phyloP scores from a whole-genome alignment of 2,888 invertebrate species.

The Notodonta dromedarius region DNA sequence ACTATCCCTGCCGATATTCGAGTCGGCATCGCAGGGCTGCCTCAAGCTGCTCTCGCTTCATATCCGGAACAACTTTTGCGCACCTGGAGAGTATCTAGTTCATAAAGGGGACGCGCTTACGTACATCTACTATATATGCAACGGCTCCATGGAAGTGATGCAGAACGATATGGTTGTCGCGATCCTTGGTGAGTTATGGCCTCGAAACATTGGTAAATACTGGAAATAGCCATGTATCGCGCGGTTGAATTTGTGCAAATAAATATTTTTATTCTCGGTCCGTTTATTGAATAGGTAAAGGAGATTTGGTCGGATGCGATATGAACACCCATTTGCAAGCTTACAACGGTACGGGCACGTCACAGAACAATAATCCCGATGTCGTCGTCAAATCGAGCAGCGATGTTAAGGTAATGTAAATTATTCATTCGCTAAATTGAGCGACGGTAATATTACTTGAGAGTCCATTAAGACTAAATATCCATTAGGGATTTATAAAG shows the following conservation, averaged over 20 bases:
- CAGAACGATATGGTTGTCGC: conserved; percentile 98
- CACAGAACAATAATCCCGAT: conserved; percentile 87
- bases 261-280: conserved; percentile 11
- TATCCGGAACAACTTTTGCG: conserved; percentile 97
- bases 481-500: background rate
- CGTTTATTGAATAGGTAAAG: conserved; percentile 89
- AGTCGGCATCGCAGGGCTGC: conserved; percentile 97
- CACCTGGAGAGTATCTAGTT: conserved; percentile 97
- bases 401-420: conserved; percentile 89
- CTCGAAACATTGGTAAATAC: background rate
- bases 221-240: background rate
- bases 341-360: conserved; percentile 84
- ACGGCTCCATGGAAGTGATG: conserved; percentile 98
- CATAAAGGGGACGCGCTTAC: conserved; percentile 97
- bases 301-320: conserved; percentile 97
- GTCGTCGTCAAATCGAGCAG: conserved; percentile 96
- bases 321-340: conserved; percentile 92
- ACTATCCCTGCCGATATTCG: conserved; percentile 96
- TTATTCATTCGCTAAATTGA: conserved; percentile 18
- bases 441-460: background rate
- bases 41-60: conserved; percentile 95
- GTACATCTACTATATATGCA: conserved; percentile 97
- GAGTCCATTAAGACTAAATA: background rate
- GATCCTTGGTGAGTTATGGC: conserved; percentile 91
- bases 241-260: background rate